phyloP scores from a whole-genome alignment of 2,797 vertebrate genomes.

The Pogoniulus pusillus region DNA sequence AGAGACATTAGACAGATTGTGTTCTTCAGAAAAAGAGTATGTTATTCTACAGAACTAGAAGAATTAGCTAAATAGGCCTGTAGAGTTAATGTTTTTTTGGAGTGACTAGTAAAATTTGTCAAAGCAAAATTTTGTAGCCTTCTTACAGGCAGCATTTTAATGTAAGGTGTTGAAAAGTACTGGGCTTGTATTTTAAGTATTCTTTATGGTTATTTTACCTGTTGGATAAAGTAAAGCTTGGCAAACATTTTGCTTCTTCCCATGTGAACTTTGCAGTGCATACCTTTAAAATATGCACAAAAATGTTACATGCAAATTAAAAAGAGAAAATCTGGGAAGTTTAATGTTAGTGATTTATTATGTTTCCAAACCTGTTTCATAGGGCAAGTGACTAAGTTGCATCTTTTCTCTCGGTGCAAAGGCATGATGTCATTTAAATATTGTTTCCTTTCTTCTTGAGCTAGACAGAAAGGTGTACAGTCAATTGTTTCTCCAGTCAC shows the following conservation, averaged over 20 bases:
- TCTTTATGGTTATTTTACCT: neutral
- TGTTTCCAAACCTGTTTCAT: constrained; percentile 31
- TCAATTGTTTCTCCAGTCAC: constrained; percentile 65
- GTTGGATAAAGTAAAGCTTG: neutral
- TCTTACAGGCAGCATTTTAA: constrained; percentile 9
- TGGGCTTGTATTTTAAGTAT: neutral
- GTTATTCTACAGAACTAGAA: constrained; percentile 48
- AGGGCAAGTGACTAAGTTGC: neutral
- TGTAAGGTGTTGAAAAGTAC: neutral
- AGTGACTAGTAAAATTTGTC: neutral
- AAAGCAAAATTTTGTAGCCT: constrained; percentile 5
- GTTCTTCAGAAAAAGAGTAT: constrained; percentile 44
- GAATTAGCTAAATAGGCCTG: constrained; percentile 40
- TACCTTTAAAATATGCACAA: constrained; percentile 1
- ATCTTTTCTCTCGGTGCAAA: constrained; percentile 10
- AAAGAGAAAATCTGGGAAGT: neutral
- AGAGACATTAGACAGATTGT: constrained; percentile 60
- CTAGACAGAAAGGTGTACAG: constrained; percentile 7
- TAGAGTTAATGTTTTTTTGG: constrained; percentile 15
- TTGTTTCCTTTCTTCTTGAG: constrained; percentile 48
- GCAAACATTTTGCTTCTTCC: neutral
- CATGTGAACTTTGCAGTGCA: neutral
- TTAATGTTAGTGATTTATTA: neutral
- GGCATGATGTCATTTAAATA: constrained; percentile 47
- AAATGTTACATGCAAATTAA: neutral